Evolutionary conservation across 2,797 vertebrate genomes (phyloP).

Genomic region (Chloroceryle inda): DNA sequence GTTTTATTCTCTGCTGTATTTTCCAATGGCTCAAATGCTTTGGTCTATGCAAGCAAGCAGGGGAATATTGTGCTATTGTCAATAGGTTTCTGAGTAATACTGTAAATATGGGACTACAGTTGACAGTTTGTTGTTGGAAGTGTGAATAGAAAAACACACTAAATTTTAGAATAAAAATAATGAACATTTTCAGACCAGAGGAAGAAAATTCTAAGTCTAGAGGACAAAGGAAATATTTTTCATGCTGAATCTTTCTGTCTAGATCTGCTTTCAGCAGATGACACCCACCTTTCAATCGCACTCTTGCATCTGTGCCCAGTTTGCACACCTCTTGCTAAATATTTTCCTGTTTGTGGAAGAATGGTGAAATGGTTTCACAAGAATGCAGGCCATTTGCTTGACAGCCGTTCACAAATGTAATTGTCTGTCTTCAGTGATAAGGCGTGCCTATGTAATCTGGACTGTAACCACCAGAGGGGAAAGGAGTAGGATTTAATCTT

Average conservation of each 20-base stretch:
- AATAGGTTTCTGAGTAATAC: background rate
- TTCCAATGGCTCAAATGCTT: background rate
- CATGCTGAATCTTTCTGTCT: background rate
- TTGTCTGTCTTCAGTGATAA: constrained; percentile 59
- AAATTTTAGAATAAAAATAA: background rate
- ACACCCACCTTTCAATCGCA: background rate
- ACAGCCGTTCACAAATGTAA: constrained; percentile 24
- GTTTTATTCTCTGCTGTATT: constrained; percentile 1
- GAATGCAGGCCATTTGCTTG: background rate
- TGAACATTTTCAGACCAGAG: background rate
- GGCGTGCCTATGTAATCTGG: background rate
- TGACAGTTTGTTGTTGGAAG: constrained; percentile 11
- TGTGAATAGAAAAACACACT: background rate
- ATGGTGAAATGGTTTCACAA: constrained; percentile 75
- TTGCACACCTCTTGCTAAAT: constrained; percentile 72
- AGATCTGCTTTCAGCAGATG: constrained; percentile 16
- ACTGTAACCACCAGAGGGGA: background rate
- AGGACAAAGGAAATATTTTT: background rate
- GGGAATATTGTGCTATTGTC: constrained; percentile 22
- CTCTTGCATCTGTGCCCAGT: background rate
- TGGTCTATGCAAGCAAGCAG: background rate
- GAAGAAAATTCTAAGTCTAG: background rate
- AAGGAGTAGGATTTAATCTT: background rate
- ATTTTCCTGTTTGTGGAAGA: constrained; percentile 69
- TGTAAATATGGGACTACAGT: background rate